A percentile compares a stretch with the other conserved stretches of the same genome.
Evolutionary conservation across 2,888 invertebrate species (phyloP).

Genomic region (Bugula neritina): DNA sequence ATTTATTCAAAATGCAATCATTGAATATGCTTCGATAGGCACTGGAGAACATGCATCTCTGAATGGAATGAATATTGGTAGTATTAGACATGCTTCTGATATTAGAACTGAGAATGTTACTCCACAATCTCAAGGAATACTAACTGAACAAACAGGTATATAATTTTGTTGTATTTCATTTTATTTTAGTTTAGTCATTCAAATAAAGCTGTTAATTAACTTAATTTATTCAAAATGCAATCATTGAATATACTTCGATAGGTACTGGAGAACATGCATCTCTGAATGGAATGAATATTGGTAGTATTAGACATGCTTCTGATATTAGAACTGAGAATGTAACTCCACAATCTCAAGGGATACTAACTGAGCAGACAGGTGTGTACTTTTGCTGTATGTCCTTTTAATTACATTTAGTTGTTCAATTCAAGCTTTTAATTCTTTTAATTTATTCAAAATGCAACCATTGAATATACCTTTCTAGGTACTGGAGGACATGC

Average conservation of each 20-base stretch:
- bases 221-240: too few relatives aligned
- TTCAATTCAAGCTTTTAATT: too few relatives aligned
- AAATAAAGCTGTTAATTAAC: too few relatives aligned
- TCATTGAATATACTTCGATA: too few relatives aligned
- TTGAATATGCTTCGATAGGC: too few relatives aligned
- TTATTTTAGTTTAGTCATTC: too few relatives aligned
- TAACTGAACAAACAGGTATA: not conserved
- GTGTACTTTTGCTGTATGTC: too few relatives aligned
- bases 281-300: conserved; percentile 8
- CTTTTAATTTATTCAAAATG: too few relatives aligned
- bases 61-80: conserved; percentile 11
- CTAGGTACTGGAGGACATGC: conserved; percentile 5
- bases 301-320: not conserved
- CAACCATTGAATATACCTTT: too few relatives aligned
- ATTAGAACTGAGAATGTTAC: not conserved
- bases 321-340: not conserved
- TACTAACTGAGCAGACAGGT: not conserved
- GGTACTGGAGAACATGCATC: conserved; percentile 8
- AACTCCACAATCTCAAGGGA: not conserved
- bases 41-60: conserved; percentile 15
- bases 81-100: not conserved
- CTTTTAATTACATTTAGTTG: too few relatives aligned
- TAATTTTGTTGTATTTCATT: too few relatives aligned
- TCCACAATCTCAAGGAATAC: not conserved
- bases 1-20: too few relatives aligned